Percentiles rank a stretch among this genome's conserved stretches.
Evolutionary conservation across 2,113 vertebrate species (phyloP).

Genomic region (Acrocephalus kingi): DNA sequence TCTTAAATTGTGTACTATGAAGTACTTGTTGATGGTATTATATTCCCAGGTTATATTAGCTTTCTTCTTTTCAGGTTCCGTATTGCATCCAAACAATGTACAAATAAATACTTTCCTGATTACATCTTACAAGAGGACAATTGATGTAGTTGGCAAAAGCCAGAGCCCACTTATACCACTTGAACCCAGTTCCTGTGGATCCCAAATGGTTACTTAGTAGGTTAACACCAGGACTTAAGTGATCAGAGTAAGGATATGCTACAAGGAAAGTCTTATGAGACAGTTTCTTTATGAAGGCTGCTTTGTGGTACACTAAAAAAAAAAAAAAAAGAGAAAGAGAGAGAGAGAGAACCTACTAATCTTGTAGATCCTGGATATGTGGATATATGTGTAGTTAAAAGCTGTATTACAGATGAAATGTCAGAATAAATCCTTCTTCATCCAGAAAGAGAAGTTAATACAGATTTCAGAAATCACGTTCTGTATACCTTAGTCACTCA

Average conservation of each 20-base stretch:
- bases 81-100: not conserved
- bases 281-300: not conserved
- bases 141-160: not conserved
- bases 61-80: not conserved
- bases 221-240: not conserved
- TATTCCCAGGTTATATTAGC: not conserved
- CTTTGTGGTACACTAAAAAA: not conserved
- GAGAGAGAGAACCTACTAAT: not conserved
- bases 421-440: not conserved
- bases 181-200: not conserved
- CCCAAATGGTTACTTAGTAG: not conserved
- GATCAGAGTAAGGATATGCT: not conserved
- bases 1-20: not conserved
- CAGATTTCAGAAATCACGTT: conserved; percentile 6
- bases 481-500: not conserved
- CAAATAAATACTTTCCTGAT: not conserved
- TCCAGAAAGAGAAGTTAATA: conserved; percentile 12
- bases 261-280: not conserved
- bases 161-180: not conserved
- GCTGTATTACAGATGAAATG: not conserved
- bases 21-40: not conserved
- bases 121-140: not conserved
- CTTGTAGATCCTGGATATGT: not conserved
- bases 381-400: not conserved
- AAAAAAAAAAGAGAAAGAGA: not conserved